Evolutionary conservation across 2,888 invertebrate genomes (phyloP), one percentile per base, ranked within the genome.

Genomic region (Teinopalpus imperialis): DNA sequence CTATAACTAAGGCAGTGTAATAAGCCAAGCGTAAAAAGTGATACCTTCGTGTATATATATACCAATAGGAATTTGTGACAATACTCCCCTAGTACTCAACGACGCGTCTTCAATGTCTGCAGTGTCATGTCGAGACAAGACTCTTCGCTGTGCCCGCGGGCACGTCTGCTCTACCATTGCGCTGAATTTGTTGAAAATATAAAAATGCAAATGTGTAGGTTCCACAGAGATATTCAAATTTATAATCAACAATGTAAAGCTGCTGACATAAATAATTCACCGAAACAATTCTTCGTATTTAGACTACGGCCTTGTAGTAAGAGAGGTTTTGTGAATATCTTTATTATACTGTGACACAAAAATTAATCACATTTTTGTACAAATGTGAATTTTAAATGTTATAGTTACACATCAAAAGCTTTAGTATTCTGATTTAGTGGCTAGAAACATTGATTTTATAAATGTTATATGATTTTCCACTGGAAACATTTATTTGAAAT

Each of bases 111-210:
- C 41, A 46, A 46, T 41, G 46, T 45, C 44, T 43, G 62, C 47
- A 52, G 52, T 50, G 58, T 52, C 59, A 49, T 55, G 63, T 61
- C 66, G 52, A 53, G 47, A 51, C 57, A 50, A 52, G 49, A 54
- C 52, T 51, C 53, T 39, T 21, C 13, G 37, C 9, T 12, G 37
- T 4, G 58, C 71, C 61, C 26, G 37, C 44, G 58, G 64, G 58
- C 21, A 48, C 49, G 63, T 66, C 63, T 65, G 49, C 41, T 32
- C 59, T 51, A 51, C 53, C 59, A 55, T 59, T 60, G 61, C 64
- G 63, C 58, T 36, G 35, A 46, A 46, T 41, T 41, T 41, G 41
- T 41, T 35, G 40, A 35, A 46, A 46, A 46, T 46, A 46, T 46
- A 46, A 46, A 46, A 46, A 46, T 46, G 45, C 45, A 45, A 45